Percentiles rank a stretch among this genome's conserved stretches.
phyloP scores from a whole-genome alignment of 2,797 vertebrate genomes.

The Spea hammondii region DNA sequence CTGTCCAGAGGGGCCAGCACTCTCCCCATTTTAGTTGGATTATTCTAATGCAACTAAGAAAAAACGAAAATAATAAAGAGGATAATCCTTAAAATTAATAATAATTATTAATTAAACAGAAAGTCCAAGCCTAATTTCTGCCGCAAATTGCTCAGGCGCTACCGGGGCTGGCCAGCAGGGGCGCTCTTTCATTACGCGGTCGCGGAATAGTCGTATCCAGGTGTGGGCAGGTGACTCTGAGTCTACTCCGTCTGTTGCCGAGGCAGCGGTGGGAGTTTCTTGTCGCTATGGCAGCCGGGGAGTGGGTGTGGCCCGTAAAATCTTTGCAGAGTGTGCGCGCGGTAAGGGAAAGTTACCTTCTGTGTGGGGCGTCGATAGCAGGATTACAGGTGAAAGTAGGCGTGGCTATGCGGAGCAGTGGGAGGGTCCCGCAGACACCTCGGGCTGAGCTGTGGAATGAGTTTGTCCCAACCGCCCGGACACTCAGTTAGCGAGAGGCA shows the following conservation, averaged over 20 bases:
- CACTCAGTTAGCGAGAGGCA: background rate
- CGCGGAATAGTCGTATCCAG: no score
- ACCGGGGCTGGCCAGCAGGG: no score
- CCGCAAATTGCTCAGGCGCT: no score
- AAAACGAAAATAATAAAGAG: no score
- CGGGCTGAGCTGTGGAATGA: background rate
- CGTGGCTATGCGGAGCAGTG: background rate
- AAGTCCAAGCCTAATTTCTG: no score
- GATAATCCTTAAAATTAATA: no score
- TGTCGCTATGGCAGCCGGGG: background rate
- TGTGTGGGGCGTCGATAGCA: background rate
- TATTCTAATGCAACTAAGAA: no score
- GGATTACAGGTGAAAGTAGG: conserved; percentile 2
- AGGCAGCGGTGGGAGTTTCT: background rate
- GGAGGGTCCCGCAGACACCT: background rate
- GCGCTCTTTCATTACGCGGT: no score
- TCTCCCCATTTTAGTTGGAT: no score
- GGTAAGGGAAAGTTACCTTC: background rate
- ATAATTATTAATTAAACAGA: no score
- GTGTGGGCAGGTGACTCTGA: background rate
- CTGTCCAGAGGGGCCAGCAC: no score
- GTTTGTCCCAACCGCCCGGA: background rate
- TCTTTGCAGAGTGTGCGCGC: background rate
- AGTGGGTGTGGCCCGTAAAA: background rate
- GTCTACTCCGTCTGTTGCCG: background rate